phyloP scores from a whole-genome alignment of 2,888 invertebrate species.

The Germaria angustata region DNA sequence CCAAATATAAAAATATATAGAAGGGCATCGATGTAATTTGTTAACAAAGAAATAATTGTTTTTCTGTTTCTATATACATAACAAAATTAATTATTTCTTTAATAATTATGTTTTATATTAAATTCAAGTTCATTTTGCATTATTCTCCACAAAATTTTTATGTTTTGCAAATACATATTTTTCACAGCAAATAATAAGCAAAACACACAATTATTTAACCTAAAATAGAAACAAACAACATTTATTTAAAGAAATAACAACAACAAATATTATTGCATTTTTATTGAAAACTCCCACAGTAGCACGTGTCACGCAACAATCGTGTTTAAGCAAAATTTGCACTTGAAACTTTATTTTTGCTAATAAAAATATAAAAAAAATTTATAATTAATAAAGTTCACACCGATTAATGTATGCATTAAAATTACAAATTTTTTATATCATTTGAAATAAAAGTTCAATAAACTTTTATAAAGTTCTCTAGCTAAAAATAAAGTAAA shows the following conservation, averaged over 20 bases:
- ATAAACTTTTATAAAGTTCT: conserved; percentile 21
- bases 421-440: background rate
- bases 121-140: conserved; percentile 52
- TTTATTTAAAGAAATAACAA: conserved; percentile 22
- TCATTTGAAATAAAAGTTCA: conserved; percentile 25
- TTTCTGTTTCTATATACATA: too few relatives aligned
- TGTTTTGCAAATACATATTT: conserved; percentile 24
- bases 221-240: background rate
- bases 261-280: background rate
- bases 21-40: too few relatives aligned
- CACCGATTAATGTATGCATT: conserved; percentile 16
- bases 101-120: conserved; percentile 36
- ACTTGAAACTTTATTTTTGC: conserved; percentile 26
- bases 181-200: background rate
- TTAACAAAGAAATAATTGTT: too few relatives aligned
- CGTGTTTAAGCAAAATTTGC: conserved; percentile 45
- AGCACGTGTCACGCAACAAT: conserved; percentile 66
- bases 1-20: too few relatives aligned
- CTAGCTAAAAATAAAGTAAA: background rate
- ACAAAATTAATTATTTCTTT: conserved; percentile 42
- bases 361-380: background rate
- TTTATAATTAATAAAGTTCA: background rate
- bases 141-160: conserved; percentile 20
- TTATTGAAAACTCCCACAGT: conserved; percentile 40
- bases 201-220: background rate